phyloP scores from a whole-genome alignment of 2,797 vertebrate genomes.

The Loris lydekkerianus region DNA sequence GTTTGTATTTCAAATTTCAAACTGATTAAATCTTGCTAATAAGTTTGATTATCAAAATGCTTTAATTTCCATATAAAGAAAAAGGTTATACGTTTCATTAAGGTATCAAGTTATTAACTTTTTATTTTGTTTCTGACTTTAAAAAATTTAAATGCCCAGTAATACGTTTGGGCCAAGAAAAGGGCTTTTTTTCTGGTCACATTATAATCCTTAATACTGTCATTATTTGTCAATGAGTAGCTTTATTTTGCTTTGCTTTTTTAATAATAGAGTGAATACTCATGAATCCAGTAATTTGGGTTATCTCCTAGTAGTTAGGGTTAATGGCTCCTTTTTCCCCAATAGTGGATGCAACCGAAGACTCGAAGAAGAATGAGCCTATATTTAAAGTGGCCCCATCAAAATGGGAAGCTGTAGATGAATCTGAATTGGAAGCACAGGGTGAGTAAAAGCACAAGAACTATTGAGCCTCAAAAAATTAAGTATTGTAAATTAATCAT shows the following conservation, averaged over 20 bases:
- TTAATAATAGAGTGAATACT: neutral
- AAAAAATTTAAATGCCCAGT: neutral
- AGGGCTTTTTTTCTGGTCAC: neutral
- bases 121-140: slow-evolving; percentile 43
- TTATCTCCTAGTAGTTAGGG: neutral
- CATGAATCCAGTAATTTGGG: neutral
- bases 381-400: slow-evolving; percentile 99
- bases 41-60: neutral
- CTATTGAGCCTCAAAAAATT: neutral
- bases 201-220: slow-evolving; percentile 12
- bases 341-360: slow-evolving; percentile 92
- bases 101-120: neutral
- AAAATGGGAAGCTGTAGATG: slow-evolving; percentile 99
- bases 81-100: slow-evolving; percentile 5
- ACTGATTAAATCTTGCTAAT: slow-evolving; percentile 19
- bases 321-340: slow-evolving; percentile 67
- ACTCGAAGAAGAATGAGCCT: slow-evolving; percentile 93
- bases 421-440: slow-evolving; percentile 95
- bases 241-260: slow-evolving; percentile 60
- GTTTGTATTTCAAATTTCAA: slow-evolving; percentile 82
- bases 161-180: slow-evolving; percentile 6
- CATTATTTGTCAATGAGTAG: neutral
- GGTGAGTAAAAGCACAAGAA: slow-evolving; percentile 89
- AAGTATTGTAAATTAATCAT: neutral
- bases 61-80: neutral